Evolutionary conservation across 2,113 vertebrate genomes (phyloP), one percentile per base, ranked within the genome.

Genomic region (Bostrychus sinensis): DNA sequence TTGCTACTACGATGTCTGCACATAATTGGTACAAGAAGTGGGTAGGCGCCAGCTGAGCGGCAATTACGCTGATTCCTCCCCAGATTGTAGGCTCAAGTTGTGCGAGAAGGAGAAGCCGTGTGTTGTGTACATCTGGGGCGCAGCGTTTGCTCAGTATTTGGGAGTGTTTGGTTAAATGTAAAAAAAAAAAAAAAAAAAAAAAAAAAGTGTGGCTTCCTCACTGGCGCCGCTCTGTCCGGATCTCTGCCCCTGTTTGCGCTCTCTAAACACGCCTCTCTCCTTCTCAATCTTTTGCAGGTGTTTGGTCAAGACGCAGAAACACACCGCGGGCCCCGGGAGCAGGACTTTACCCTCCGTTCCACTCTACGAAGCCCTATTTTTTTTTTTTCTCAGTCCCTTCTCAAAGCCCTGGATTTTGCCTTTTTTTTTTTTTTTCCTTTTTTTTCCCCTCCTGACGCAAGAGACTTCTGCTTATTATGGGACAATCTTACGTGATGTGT

Each of bases 121-220:
- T 84, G 61, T 70, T 53, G 65, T 56, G 71, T 91, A 93, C 94
- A 95, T 96, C 95, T 96, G 95, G 94, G 94, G 91, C 86, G 92
- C 94, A 94, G 93, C 92, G 93, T 95, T 95, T 93, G 93, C 94
- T 94, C 91, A 93, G 91, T 91, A 93, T 93, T 90, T 26, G 87
- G 88, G 93, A 95, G 94, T 94, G 95, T 96, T 96, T 95, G 95
- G 94, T 96, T 95, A 93, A 97, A 94, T 95, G 94, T 93, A 96
- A 93, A 93, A n/a, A n/a, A n/a, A n/a, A n/a, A n/a, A n/a, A n/a
- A n/a, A n/a, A n/a, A n/a, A n/a, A n/a, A n/a, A n/a, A n/a, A n/a
- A n/a, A n/a, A 32, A 87, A 95, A 95, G 93, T 95, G 95, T 86
- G 96, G 96, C 94, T 98, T 96, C 95, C 94, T 95, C 93, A 83